Evolutionary conservation across 2,888 invertebrate species (phyloP), one percentile per base, ranked within the genome.

Genomic region (Thumatha senex): DNA sequence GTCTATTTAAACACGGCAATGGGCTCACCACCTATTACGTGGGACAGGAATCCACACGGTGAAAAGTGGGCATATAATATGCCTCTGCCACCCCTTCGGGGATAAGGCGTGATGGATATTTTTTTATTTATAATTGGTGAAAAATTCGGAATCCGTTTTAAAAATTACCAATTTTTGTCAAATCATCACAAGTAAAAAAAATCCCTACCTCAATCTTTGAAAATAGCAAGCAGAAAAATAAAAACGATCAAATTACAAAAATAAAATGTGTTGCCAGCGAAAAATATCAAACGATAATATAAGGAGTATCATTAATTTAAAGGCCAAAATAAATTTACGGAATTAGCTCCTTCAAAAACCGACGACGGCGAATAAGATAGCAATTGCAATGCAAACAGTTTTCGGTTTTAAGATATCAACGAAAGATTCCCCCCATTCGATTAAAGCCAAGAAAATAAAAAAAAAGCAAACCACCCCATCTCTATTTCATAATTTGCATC

Each of bases 401-500:
- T 74, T 70, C 74, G 65, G 70, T 74, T 67, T 73, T 68, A 66
- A 60, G 63, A 76, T 69, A 78, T 78, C 79, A 80, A 86, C 84
- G 86, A 68, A 86, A 82, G 67, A 70, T 76, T 80, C 81, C 88
- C 88, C 18, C 86, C 74, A 84, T 85, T 84, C 86, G 86, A 87
- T 87, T 85, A 84, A 76, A 76, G 78, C 70, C 75, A 77, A 74
- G 74, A 73, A 80, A 84, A 80, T 78, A 78, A 80, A 78, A 78
- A 80, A 78, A 80, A 76, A 72, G 36, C 44, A 46, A 48, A 47
- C 61, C 79, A 70, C 83, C 84, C 84, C 76, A 78, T 80, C 86
- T 88, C 86, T 86, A 86, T 88, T 86, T 85, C 88, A 89, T 86
- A 89, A 89, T 89, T 89, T 89, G 89, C 89, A 89, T 89, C 77